These are phyloP conservation scores for Panagrolaimus sp. DNA, from an alignment of 1,140 invertebrate genomes.

Conservation along the genomic window DNA sequence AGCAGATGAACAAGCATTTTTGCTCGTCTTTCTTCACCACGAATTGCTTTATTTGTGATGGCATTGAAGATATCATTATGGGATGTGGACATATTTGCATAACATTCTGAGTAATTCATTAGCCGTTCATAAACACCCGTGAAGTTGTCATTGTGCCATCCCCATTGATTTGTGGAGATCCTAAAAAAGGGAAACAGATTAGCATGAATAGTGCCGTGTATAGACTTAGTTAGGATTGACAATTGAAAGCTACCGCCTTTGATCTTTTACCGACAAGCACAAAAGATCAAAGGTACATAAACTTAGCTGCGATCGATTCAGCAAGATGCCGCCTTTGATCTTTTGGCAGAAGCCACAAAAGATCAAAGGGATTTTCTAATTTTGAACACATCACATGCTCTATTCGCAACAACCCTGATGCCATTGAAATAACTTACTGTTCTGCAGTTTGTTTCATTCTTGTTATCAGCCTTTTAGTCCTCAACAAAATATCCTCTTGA, in stretches of 20 bases:
- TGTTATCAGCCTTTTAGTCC: constrained; percentile 52
- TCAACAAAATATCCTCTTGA: constrained; percentile 56
- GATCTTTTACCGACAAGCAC: too few species aligned
- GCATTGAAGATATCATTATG: constrained; percentile 49
- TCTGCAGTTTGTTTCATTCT: constrained; percentile 39
- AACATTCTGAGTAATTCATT: constrained; percentile 38
- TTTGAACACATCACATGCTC: neutral
- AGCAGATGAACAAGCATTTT: constrained; percentile 34
- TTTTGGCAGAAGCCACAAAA: too few species aligned
- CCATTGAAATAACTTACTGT: constrained; percentile 24
- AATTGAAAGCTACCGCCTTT: too few species aligned
- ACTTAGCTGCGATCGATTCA: too few species aligned
- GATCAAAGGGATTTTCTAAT: too few species aligned
- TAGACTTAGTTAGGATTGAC: too few species aligned
- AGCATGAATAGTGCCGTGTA: too few species aligned
- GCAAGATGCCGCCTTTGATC: too few species aligned
- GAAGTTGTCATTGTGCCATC: constrained; percentile 53
- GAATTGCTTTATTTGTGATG: constrained; percentile 37
- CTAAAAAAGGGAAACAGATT: constrained; percentile 29
- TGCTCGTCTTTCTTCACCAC: constrained; percentile 38
- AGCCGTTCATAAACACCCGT: constrained; percentile 48
- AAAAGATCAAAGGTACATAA: too few species aligned
- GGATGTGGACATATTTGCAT: constrained; percentile 38
- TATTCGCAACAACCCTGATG: neutral
- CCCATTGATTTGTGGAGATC: constrained; percentile 47